A percentile compares a stretch with the other conserved stretches of the same genome.
phyloP scores from a whole-genome alignment of 2,888 invertebrate species.

The Copidosoma aretas region DNA sequence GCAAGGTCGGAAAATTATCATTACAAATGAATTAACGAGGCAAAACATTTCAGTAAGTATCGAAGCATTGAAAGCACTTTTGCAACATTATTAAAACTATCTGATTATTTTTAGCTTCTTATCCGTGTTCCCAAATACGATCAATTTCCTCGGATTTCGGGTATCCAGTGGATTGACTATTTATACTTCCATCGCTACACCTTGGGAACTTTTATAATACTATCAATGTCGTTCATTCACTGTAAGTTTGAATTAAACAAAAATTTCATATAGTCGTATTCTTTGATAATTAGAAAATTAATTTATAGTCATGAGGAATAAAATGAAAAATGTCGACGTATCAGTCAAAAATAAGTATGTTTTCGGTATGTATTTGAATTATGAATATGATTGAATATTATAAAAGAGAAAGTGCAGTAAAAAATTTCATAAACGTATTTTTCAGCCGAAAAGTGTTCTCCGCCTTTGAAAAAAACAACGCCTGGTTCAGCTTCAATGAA shows the following conservation, averaged over 20 bases:
- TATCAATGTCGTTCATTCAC: slow-evolving; percentile 55
- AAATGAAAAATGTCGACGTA: slow-evolving; percentile 53
- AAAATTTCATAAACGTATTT: slow-evolving; percentile 21
- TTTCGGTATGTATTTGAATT: slow-evolving; percentile 53
- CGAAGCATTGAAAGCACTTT: background rate
- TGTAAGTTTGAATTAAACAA: slow-evolving; percentile 47
- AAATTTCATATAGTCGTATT: slow-evolving; percentile 6
- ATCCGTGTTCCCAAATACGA: slow-evolving; percentile 56
- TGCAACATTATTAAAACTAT: background rate
- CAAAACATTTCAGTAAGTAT: slow-evolving; percentile 58
- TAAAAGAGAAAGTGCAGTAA: background rate
- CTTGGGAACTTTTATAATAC: slow-evolving; percentile 53
- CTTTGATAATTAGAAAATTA: too few relatives aligned
- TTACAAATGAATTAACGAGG: slow-evolving; percentile 56
- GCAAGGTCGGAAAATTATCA: slow-evolving; percentile 56
- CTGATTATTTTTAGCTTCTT: slow-evolving; percentile 49
- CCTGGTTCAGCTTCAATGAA: slow-evolving; percentile 48
- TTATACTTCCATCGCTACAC: slow-evolving; percentile 57
- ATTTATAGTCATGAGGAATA: slow-evolving; percentile 57
- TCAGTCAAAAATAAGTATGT: slow-evolving; percentile 54
- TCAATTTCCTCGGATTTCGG: slow-evolving; percentile 52
- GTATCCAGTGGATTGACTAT: slow-evolving; percentile 57
- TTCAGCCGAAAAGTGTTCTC: slow-evolving; percentile 56
- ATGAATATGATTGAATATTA: slow-evolving; percentile 1
- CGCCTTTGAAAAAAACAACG: slow-evolving; percentile 51